Percentiles rank a stretch among this genome's conserved stretches.
phyloP scores from a whole-genome alignment of 2,888 invertebrate genomes.

The Sphaeridia pumilis region DNA sequence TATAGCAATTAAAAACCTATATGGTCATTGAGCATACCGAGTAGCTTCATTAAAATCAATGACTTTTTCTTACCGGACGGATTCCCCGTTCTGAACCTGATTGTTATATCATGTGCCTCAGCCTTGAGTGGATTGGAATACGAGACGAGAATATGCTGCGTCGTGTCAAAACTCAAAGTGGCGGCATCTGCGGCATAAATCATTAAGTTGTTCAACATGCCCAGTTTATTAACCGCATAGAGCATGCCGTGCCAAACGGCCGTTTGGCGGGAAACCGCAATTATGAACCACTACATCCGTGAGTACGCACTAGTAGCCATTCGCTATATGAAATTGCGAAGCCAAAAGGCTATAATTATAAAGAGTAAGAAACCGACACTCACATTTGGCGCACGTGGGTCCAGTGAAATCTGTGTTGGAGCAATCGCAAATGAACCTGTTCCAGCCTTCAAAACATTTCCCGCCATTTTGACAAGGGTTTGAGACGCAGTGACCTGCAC shows the following conservation, averaged over 20 bases:
- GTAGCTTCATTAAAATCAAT: no score
- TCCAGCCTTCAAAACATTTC: conserved; percentile 86
- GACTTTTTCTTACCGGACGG: conserved; percentile 50
- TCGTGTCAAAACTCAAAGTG: conserved; percentile 75
- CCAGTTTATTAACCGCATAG: no score
- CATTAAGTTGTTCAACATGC: no score
- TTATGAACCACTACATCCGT: no score
- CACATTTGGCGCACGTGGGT: conserved; percentile 78
- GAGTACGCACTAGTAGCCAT: no score
- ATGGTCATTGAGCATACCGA: no score
- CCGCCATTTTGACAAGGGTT: conserved; percentile 85
- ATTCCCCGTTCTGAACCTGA: conserved; percentile 71
- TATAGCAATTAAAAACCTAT: no score
- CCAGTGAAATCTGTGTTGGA: conserved; percentile 66
- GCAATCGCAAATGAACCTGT: conserved; percentile 86
- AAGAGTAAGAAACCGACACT: conserved; percentile 21
- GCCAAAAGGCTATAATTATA: no score
- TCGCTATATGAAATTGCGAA: no score
- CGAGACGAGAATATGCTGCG: conserved; percentile 69
- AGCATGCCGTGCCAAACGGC: no score
- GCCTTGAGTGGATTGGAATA: conserved; percentile 60
- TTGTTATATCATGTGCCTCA: conserved; percentile 77
- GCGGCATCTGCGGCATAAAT: conserved; percentile 74
- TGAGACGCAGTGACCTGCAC: conserved; percentile 61
- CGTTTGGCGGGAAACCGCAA: no score